Conservation (phyloP, 2,888 invertebrate genomes). For the Sisyra nigra region DNA sequence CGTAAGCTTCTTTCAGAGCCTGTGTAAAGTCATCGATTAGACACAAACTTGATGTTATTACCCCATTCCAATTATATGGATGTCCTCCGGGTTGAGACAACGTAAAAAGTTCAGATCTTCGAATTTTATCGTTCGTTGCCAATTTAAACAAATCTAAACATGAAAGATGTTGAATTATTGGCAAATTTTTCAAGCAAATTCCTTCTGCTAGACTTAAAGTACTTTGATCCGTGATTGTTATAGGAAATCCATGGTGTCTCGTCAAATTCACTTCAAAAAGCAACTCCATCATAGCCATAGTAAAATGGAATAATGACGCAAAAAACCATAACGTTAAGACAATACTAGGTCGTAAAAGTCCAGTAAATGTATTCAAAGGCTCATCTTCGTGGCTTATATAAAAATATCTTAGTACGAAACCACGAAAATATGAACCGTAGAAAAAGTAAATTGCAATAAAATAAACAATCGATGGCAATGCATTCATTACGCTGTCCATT, state of each 20-base stretch:
- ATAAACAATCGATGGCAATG: slow-evolving; percentile 43
- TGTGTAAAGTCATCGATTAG: slow-evolving; percentile 47
- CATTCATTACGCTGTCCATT: slow-evolving; percentile 37
- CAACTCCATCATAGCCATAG: slow-evolving; percentile 51
- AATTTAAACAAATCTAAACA: slow-evolving; percentile 56
- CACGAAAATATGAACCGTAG: slow-evolving; percentile 38
- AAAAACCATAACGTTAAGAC: slow-evolving; percentile 53
- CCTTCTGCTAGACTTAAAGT: slow-evolving; percentile 41
- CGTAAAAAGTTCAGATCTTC: slow-evolving; percentile 50
- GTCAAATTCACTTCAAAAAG: slow-evolving; percentile 55
- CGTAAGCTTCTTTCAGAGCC: slow-evolving; percentile 37
- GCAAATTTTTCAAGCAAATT: slow-evolving; percentile 38
- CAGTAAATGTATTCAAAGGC: slow-evolving; percentile 31
- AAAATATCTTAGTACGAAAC: slow-evolving; percentile 33
- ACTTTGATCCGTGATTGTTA: slow-evolving; percentile 30
- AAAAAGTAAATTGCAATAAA: slow-evolving; percentile 44
- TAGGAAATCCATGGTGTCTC: slow-evolving; percentile 48
- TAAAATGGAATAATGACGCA: slow-evolving; percentile 48
- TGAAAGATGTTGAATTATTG: slow-evolving; percentile 58
- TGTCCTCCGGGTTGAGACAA: slow-evolving; percentile 74
- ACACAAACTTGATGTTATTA: slow-evolving; percentile 44
- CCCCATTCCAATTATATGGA: slow-evolving; percentile 71
- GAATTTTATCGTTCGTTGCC: slow-evolving; percentile 38
- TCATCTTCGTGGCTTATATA: slow-evolving; percentile 35
- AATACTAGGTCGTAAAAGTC: slow-evolving; percentile 31